Evolutionary conservation across 2,113 vertebrate genomes (phyloP).

Genomic region (Haliaeetus leucogaster): DNA sequence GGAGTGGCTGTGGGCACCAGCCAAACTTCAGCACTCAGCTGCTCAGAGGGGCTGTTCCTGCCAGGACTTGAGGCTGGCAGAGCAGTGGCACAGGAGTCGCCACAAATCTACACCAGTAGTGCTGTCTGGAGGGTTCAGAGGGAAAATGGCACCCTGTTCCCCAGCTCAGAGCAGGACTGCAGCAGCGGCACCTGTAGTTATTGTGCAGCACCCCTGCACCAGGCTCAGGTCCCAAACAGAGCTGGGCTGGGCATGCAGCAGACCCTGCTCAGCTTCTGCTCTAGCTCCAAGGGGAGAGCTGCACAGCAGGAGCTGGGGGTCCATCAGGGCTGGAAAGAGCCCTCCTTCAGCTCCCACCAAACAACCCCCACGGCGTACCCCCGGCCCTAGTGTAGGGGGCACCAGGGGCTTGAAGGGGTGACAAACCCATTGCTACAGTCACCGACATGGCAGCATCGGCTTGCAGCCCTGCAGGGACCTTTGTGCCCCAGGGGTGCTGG

Average conservation of each 20-base stretch:
- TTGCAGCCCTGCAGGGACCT: not conserved
- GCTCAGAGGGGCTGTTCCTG: not conserved
- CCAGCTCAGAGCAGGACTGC: not conserved
- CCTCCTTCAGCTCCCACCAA: not conserved
- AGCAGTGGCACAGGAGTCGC: not conserved
- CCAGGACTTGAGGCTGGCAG: not conserved
- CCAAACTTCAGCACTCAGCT: not conserved
- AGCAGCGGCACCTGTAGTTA: not conserved
- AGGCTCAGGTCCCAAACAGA: not conserved
- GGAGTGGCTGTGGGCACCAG: not conserved
- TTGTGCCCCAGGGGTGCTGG: not conserved
- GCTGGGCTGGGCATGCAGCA: not conserved
- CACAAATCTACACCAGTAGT: not conserved
- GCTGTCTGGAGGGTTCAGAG: not conserved
- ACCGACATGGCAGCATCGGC: accelerated
- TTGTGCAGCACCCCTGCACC: not conserved
- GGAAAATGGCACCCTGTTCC: not conserved
- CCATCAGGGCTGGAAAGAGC: not conserved
- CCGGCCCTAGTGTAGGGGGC: too few species aligned
- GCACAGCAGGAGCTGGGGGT: not conserved
- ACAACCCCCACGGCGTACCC: accelerated
- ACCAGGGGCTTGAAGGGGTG: not conserved
- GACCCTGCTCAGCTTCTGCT: not conserved
- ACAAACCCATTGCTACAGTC: not conserved
- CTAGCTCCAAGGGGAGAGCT: not conserved